These are phyloP conservation scores for Trichoplusia ni DNA, from an alignment of 1,140 invertebrate genomes.

Conservation along the genomic window DNA sequence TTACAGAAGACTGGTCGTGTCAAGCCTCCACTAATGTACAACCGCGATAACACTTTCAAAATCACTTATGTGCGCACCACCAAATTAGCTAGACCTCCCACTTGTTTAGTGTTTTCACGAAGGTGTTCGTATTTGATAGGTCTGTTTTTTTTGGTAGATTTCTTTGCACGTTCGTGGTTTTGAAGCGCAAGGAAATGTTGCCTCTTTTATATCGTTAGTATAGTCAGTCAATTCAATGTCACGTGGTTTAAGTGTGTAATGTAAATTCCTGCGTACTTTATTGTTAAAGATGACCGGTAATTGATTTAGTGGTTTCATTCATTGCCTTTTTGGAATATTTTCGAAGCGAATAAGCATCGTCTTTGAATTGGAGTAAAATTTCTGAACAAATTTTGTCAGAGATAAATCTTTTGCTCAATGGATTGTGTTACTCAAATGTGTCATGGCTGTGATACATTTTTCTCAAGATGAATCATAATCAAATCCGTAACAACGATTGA, in stretches of 20 bases:
- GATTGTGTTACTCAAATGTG: no score
- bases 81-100: constrained; percentile 51
- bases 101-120: background rate
- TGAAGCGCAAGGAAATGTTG: constrained; percentile 60
- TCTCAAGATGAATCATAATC: no score
- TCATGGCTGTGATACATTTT: no score
- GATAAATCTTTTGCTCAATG: no score
- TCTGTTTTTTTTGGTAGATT: constrained; percentile 42
- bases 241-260: constrained; percentile 62
- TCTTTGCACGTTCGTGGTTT: constrained; percentile 51
- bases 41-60: constrained; percentile 74
- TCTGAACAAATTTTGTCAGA: background rate
- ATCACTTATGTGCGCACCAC: constrained; percentile 68
- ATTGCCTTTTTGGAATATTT: constrained; percentile 54
- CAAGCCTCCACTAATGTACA: constrained; percentile 77
- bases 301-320: constrained; percentile 68
- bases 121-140: constrained; percentile 29
- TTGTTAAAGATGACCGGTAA: constrained; percentile 67
- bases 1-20: constrained; percentile 79
- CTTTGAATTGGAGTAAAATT: background rate
- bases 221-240: constrained; percentile 70
- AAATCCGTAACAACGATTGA: no score
- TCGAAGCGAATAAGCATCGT: constrained; percentile 39
- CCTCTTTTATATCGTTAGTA: constrained; percentile 71
- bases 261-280: constrained; percentile 62